Conservation (phyloP, 2,797 vertebrate genomes). For the Schizopygopsis pylzovi region DNA sequence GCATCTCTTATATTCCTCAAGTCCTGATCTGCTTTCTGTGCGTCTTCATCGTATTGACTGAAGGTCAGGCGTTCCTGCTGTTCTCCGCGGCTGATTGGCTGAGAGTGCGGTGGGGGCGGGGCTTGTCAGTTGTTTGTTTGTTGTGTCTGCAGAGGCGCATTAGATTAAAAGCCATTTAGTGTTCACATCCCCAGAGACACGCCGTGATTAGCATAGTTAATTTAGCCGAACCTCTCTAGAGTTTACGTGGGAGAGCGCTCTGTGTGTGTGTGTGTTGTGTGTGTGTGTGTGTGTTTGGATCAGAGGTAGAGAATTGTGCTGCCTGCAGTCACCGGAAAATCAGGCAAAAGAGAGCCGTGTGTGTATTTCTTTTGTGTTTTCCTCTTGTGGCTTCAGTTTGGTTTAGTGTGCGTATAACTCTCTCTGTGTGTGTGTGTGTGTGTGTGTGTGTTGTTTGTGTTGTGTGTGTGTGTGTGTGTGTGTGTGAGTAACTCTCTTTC, state of each 20-base stretch:
- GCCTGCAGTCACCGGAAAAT: neutral
- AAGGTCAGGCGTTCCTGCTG: neutral
- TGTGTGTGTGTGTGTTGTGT: neutral
- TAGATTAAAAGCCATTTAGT: constrained; percentile 83
- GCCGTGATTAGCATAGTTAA: constrained; percentile 85
- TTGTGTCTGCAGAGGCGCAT: constrained; percentile 72
- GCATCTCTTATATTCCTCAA: too few species aligned
- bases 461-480: too few species aligned
- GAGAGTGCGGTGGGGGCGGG: constrained; percentile 1
- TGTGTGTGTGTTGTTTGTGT: too few species aligned
- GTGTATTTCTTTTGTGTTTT: neutral
- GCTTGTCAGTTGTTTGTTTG: constrained; percentile 48
- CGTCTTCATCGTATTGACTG: neutral
- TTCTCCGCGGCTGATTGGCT: constrained; percentile 13
- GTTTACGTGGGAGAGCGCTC: constrained; percentile 64
- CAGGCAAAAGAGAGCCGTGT: neutral
- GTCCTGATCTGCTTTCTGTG: neutral
- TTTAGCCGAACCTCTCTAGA: constrained; percentile 83
- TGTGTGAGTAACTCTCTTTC: too few species aligned
- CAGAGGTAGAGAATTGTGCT: neutral
- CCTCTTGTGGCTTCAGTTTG: neutral
- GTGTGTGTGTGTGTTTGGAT: neutral
- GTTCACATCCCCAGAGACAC: constrained; percentile 73
- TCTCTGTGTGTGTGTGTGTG: too few species aligned
- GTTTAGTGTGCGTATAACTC: neutral